phyloP scores from a whole-genome alignment of 2,797 vertebrate genomes.

The Manis pentadactyla region DNA sequence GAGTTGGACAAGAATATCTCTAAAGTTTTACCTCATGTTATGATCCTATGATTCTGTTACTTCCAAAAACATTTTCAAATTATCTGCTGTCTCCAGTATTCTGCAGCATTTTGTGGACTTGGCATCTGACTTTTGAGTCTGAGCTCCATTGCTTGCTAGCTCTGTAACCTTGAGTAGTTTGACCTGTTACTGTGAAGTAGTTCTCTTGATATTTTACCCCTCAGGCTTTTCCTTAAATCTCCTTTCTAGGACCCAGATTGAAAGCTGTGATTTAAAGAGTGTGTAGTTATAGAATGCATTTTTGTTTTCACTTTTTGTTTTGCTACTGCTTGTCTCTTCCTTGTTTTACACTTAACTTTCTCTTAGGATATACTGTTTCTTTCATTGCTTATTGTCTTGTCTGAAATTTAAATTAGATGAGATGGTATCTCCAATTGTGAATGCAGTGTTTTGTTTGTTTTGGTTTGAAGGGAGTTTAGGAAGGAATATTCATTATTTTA shows the following conservation, averaged over 20 bases:
- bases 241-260: neutral
- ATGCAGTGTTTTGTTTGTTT: neutral
- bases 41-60: neutral
- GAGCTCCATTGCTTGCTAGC: neutral
- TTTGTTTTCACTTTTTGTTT: neutral
- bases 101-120: neutral
- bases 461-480: neutral
- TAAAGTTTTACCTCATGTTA: conserved; percentile 28
- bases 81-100: conserved; percentile 10
- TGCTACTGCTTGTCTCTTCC: conserved; percentile 7
- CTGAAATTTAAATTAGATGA: conserved; percentile 4
- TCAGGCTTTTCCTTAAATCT: neutral
- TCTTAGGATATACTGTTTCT: neutral
- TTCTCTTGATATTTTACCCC: neutral
- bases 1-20: neutral
- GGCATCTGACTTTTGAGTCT: conserved; percentile 22
- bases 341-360: conserved; percentile 19
- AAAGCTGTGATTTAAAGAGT: neutral
- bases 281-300: neutral
- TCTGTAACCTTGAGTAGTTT: neutral
- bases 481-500: conserved; percentile 20
- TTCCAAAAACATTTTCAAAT: conserved; percentile 20
- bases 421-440: neutral
- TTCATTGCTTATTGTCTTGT: conserved; percentile 3
- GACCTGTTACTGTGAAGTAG: neutral